These are phyloP conservation scores for Pteria penguin DNA, from an alignment of 2,888 invertebrate species.

Conservation along the genomic window DNA sequence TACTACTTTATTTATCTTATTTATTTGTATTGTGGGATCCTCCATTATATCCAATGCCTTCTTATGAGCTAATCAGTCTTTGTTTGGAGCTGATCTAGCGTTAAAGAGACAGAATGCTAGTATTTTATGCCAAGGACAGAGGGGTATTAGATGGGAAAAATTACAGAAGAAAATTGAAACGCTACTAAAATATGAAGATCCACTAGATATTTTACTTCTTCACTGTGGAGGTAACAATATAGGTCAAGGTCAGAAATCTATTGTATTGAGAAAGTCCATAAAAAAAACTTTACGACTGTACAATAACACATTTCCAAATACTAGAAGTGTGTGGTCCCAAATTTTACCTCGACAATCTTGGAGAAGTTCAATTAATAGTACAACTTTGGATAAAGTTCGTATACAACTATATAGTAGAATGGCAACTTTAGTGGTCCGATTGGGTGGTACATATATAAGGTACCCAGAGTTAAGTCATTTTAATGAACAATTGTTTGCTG, in stretches of 20 bases:
- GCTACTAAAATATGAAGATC: not conserved
- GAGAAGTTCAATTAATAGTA: not conserved
- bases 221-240: not conserved
- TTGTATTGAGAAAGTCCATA: not conserved
- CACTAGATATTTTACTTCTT: not conserved
- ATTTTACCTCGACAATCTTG: not conserved
- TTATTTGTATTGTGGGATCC: no score
- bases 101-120: no score
- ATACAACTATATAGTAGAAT: not conserved
- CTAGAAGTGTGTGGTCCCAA: not conserved
- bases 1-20: no score
- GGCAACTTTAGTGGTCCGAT: not conserved
- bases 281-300: not conserved
- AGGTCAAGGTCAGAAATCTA: not conserved
- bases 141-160: not conserved
- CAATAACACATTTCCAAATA: not conserved
- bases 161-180: not conserved
- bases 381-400: not conserved
- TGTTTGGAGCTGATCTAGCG: no score
- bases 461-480: not conserved
- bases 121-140: not conserved
- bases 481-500: not conserved
- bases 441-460: not conserved
- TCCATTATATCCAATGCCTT: no score
- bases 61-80: no score